Evolutionary conservation across 2,888 invertebrate species (phyloP).

Genomic region (Ormyrus nitidulus): DNA sequence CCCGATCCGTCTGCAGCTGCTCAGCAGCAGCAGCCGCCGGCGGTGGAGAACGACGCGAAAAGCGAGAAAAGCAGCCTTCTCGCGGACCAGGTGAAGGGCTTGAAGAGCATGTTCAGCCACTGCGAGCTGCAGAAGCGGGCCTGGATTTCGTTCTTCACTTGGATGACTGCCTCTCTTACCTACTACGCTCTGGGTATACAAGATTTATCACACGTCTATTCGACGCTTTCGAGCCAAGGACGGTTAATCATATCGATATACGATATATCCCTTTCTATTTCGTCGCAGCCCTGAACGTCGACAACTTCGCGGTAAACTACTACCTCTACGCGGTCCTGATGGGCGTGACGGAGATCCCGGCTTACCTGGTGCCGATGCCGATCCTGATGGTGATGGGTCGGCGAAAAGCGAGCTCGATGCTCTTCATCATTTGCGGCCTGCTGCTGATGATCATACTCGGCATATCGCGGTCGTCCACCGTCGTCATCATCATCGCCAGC

Average conservation of each 20-base stretch:
- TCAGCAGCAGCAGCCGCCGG: neutral
- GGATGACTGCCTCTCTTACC: slow-evolving; percentile 67
- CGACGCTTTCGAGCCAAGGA: too few species aligned
- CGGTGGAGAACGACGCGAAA: neutral
- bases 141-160: slow-evolving; percentile 64
- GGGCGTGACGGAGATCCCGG: slow-evolving; percentile 78
- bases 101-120: slow-evolving; percentile 61
- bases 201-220: neutral
- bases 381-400: slow-evolving; percentile 76
- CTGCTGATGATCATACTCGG: slow-evolving; percentile 75
- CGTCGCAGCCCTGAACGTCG: slow-evolving; percentile 76
- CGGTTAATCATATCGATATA: slow-evolving; percentile 69
- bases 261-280: too few species aligned
- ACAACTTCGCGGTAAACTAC: slow-evolving; percentile 77
- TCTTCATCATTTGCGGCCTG: slow-evolving; percentile 76
- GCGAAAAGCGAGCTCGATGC: slow-evolving; percentile 73
- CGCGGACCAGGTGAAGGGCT: slow-evolving; percentile 58
- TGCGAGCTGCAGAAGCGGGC: slow-evolving; percentile 62
- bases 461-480: slow-evolving; percentile 62
- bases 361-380: slow-evolving; percentile 77
- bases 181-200: slow-evolving; percentile 65
- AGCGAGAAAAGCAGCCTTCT: slow-evolving; percentile 9
- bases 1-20: neutral
- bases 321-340: slow-evolving; percentile 77
- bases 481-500: slow-evolving; percentile 72